Evolutionary conservation across 2,888 invertebrate species (phyloP), one percentile per base, ranked within the genome.

Genomic region (Phyto melanocephala): DNA sequence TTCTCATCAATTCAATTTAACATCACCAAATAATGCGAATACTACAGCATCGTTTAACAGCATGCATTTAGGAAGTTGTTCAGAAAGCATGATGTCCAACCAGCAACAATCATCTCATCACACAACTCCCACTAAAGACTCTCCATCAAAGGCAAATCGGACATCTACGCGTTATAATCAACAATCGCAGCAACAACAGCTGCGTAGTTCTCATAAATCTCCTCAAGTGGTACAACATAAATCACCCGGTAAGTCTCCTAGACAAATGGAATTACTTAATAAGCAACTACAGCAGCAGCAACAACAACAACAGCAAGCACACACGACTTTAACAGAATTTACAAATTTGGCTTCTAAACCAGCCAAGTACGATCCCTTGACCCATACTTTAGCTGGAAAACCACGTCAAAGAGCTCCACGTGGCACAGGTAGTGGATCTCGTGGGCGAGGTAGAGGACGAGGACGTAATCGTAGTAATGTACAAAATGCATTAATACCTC

Each of bases 171-270:
- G 87, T 33, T 88, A 86, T 76, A 88, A 85, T 72, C 89, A 87
- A 40, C 86, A 86, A 62, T 70, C 82, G 22, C 85, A 81, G 28
- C 81, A 75, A 33, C 85, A 84, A 42, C 84, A 85, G 15, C 72
- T 82, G 28, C 87, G 86, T 20, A 86, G 84, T 47, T 85, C 87
- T 7, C 90, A 89, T 68, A 90, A 95, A 90, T 95, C 95, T 0
- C 95, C 95, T 0, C 90, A 90, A 84, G 79, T 90, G 75, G 11
- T 63, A 3, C 89, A 87, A 42, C 94, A 94, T 1, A 95, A 94
- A 87, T 94, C 94, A 15, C 94, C 94, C 1, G 93, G 93, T 15
- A 95, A 95, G 88, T 95, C 95, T 1, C 95, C 95, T 0, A 92
- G 93, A 84, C 94, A 94, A 86, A 91, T 91, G 85, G 94, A 94